Evolutionary conservation across 2,888 invertebrate species (phyloP).

Genomic region (Bedellia somnulentella): DNA sequence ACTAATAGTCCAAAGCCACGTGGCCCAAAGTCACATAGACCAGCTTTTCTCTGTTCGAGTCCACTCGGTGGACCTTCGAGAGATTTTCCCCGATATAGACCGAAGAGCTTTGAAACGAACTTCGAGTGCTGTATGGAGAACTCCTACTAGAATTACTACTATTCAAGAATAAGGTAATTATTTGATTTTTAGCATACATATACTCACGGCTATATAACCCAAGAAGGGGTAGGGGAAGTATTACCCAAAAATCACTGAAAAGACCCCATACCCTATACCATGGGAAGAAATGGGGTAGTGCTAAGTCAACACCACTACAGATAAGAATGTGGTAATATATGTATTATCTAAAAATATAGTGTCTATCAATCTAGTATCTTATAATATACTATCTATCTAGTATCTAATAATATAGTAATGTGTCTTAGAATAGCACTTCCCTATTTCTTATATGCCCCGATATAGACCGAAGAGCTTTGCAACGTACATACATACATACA

Average conservation of each 20-base stretch:
- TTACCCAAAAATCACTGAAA: no score
- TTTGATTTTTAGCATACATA: no score
- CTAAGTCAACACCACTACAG: no score
- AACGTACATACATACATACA: conserved; percentile 74
- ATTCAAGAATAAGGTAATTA: conserved; percentile 37
- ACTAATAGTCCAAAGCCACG: conserved; percentile 41
- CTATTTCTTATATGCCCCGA: conserved; percentile 72
- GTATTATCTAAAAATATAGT: no score
- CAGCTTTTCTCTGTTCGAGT: conserved; percentile 64
- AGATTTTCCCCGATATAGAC: conserved; percentile 70
- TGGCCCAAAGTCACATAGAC: conserved; percentile 44
- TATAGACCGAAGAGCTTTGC: conserved; percentile 65
- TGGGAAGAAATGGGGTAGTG: no score
- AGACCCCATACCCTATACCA: no score
- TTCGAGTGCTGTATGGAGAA: conserved; percentile 75
- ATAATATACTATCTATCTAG: no score
- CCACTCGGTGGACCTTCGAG: conserved; percentile 66
- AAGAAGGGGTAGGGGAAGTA: conserved; percentile 3
- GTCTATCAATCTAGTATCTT: no score
- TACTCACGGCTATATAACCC: no score
- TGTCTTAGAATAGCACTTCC: no score
- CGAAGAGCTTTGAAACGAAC: conserved; percentile 66
- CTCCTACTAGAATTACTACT: conserved; percentile 68
- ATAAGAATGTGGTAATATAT: no score
- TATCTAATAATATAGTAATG: no score